phyloP scores from a whole-genome alignment of 2,113 vertebrate genomes.

The Grallaria varia region DNA sequence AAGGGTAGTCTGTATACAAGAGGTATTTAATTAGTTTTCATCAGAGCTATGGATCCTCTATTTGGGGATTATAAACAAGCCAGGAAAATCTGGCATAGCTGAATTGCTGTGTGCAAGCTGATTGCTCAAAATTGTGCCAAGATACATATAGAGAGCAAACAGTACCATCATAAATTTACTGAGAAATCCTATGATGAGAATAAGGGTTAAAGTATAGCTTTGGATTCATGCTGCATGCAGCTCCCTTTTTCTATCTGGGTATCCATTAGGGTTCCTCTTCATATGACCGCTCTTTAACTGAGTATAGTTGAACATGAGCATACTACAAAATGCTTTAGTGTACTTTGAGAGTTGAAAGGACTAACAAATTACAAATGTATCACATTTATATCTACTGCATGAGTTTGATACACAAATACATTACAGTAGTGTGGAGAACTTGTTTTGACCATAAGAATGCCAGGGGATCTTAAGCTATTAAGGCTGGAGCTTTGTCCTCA shows the following conservation, averaged over 20 bases:
- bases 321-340: conserved; percentile 8
- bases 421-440: neutral
- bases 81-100: neutral
- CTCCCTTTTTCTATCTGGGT: neutral
- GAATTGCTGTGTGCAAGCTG: neutral
- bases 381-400: too few species aligned
- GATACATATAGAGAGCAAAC: neutral
- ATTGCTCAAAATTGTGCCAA: neutral
- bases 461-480: conserved; percentile 23
- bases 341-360: conserved; percentile 53
- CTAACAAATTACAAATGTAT: too few species aligned
- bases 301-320: neutral
- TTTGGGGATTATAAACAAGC: neutral
- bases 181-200: neutral
- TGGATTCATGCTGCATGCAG: neutral
- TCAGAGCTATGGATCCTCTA: neutral
- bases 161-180: neutral
- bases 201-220: neutral
- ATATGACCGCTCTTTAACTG: neutral
- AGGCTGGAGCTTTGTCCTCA: conserved; percentile 49
- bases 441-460: conserved; percentile 8
- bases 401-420: neutral
- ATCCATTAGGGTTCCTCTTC: neutral
- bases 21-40: conserved; percentile 14
- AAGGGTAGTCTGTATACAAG: neutral